Evolutionary conservation across 2,888 invertebrate genomes (phyloP).

Genomic region (Diaprepes abbreviatus): DNA sequence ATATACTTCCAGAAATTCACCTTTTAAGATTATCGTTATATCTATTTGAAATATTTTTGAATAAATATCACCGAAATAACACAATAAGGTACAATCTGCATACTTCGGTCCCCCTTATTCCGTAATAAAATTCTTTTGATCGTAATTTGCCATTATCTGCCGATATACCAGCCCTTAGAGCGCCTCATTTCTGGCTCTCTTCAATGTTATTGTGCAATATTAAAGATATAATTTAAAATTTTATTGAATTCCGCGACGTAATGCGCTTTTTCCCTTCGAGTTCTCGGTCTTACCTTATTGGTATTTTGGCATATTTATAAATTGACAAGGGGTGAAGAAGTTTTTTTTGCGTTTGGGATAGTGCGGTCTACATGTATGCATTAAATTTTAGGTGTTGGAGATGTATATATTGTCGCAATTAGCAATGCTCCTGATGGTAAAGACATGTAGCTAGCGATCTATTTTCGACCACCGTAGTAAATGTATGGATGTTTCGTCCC

Average conservation of each 20-base stretch:
- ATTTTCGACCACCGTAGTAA: too few relatives aligned
- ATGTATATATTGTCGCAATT: too few relatives aligned
- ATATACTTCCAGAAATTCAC: too few relatives aligned
- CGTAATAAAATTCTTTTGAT: constrained; percentile 51
- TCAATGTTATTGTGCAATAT: constrained; percentile 54
- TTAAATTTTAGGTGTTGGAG: too few relatives aligned
- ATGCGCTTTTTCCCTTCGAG: constrained; percentile 54
- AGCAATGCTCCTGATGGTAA: too few relatives aligned
- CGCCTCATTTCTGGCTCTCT: constrained; percentile 42
- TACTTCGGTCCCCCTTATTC: constrained; percentile 47
- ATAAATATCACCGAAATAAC: constrained; percentile 17
- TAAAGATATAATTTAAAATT: constrained; percentile 57
- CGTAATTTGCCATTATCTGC: constrained; percentile 51
- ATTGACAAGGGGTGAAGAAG: constrained; percentile 49
- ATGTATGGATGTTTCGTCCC: too few relatives aligned
- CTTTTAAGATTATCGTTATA: too few relatives aligned
- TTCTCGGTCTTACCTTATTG: constrained; percentile 58
- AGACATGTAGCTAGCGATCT: too few relatives aligned
- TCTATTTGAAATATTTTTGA: constrained; percentile 6
- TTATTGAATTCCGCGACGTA: constrained; percentile 56
- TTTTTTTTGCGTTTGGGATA: constrained; percentile 1
- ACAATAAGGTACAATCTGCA: constrained; percentile 36
- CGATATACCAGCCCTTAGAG: constrained; percentile 44
- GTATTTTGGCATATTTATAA: constrained; percentile 61
- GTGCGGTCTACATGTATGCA: too few relatives aligned